Percentiles rank a stretch among this genome's conserved stretches.
Evolutionary conservation across 2,113 vertebrate genomes (phyloP).

Genomic region (Aleadryas rufinucha): DNA sequence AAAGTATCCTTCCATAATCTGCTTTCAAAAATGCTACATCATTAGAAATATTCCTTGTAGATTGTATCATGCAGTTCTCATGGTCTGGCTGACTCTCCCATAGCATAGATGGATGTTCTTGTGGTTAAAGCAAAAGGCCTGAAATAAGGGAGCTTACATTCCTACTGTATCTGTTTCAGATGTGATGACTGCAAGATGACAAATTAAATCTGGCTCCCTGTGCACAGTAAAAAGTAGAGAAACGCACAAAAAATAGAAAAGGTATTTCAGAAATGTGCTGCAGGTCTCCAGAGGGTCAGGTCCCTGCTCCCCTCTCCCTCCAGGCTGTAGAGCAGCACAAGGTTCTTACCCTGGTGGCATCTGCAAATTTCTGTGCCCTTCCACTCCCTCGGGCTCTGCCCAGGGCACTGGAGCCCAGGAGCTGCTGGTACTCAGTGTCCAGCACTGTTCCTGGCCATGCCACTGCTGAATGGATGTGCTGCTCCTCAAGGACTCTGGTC

Average conservation of each 20-base stretch:
- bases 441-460: not conserved
- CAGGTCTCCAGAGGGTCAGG: not conserved
- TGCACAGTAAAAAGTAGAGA: not conserved
- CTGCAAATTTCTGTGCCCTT: not conserved
- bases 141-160: not conserved
- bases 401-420: fast-evolving
- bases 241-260: not conserved
- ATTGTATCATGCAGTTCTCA: not conserved
- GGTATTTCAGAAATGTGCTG: not conserved
- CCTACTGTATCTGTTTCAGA: not conserved
- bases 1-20: not conserved
- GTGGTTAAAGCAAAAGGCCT: constrained; percentile 14
- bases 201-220: not conserved
- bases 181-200: not conserved
- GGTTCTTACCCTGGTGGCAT: not conserved
- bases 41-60: not conserved
- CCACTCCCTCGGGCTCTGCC: not conserved
- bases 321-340: not conserved
- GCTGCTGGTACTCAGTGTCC: not conserved
- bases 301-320: not conserved
- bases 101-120: not conserved
- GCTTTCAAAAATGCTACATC: not conserved
- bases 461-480: not conserved
- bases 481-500: not conserved
- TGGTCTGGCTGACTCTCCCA: not conserved